Evolutionary conservation across 2,888 invertebrate species (phyloP), one percentile per base, ranked within the genome.

Genomic region (Drosophila histrio): DNA sequence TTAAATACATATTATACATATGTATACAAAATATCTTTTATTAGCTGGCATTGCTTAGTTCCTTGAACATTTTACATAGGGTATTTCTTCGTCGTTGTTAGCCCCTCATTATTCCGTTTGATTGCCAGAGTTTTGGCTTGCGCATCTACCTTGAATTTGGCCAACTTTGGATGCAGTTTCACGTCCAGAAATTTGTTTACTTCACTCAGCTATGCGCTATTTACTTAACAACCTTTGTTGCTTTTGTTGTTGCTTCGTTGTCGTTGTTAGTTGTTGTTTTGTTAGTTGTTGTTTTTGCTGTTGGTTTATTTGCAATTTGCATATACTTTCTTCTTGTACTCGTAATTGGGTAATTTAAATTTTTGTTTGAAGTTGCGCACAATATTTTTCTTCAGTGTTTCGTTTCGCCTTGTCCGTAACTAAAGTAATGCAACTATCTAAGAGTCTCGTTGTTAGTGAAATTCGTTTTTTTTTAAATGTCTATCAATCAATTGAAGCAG

Each of bases 301-400:
- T 60, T 43, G 67, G 72, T 59, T 53, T 74, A 70, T 71, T 57
- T 77, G 58, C 61, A 54, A 72, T 77, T 77, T 75, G 63, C 73
- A 72, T 77, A 72, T 59, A 63, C 39, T 79, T 56, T 32, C 61
- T 47, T 21, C 54, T 41, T 49, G 38, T 41, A 11, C 38, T 34
- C 62, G 70, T 78, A 78, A 79, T 78, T 72, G 77, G 79, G 70
- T 61, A 79, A 73, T 79, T 79, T 66, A 76, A 69, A 69, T 64
- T 30, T 46, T 39, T 71, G 60, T 61, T 70, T 54, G 22, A 65
- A 70, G 59, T 70, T 70, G 34, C 39, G 11, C 38, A 28, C 38
- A 30, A 54, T 28, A 56, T 64, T 71, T 64, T 71, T 72, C 39
- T n/a, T 34, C 32, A 50, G 28, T 28, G 38, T 21, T 52, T 19